These are phyloP conservation scores for Dynastes hyllus DNA, from an alignment of 2,888 invertebrate genomes.

Conservation along the genomic window DNA sequence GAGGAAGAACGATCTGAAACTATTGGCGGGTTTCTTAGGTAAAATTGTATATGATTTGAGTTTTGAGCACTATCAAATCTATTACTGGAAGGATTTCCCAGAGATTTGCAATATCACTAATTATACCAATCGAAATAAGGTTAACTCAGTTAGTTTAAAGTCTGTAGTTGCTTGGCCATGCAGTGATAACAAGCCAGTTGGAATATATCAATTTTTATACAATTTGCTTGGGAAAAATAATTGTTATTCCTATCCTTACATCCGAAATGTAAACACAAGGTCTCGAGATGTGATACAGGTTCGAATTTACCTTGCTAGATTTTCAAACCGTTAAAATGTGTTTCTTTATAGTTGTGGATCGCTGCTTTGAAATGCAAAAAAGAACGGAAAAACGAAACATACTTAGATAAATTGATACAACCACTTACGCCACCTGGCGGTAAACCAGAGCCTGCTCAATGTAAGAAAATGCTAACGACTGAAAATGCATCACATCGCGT, in stretches of 20 bases:
- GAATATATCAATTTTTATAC: conserved; percentile 82
- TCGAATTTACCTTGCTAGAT: conserved; percentile 59
- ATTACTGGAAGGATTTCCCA: conserved; percentile 92
- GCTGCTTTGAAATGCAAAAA: conserved; percentile 58
- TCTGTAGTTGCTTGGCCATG: conserved; percentile 77
- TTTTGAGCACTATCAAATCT: conserved; percentile 80
- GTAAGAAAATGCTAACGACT: too few species aligned
- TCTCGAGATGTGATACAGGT: conserved; percentile 86
- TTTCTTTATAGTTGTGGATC: conserved; percentile 61
- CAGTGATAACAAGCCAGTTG: conserved; percentile 78
- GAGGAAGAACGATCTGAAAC: conserved; percentile 78
- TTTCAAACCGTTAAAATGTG: conserved; percentile 1
- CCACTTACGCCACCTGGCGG: conserved; percentile 65
- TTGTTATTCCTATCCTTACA: conserved; percentile 79
- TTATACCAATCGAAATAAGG: conserved; percentile 68
- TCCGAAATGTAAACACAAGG: conserved; percentile 82
- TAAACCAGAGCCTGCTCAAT: conserved; percentile 61
- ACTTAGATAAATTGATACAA: conserved; percentile 61
- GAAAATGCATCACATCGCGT: conserved; percentile 63
- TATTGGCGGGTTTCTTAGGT: conserved; percentile 82
- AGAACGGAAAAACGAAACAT: conserved; percentile 51
- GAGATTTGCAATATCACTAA: conserved; percentile 72
- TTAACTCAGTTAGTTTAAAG: conserved; percentile 75
- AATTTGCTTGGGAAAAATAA: conserved; percentile 76
- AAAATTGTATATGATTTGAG: conserved; percentile 86